phyloP scores from a whole-genome alignment of 2,797 vertebrate genomes.

The Enteromius argenteus region DNA sequence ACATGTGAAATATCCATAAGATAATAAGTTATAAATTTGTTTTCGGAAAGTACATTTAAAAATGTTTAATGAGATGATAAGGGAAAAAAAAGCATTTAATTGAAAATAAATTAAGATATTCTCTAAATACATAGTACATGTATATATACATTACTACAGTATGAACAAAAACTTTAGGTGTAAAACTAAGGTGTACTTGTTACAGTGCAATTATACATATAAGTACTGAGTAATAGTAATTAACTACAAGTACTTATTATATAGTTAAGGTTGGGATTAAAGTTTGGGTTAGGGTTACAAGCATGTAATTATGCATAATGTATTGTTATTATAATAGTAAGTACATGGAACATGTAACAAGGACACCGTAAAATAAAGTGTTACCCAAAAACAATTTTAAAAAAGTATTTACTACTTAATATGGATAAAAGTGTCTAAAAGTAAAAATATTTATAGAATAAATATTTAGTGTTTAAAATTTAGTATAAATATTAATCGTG shows the following conservation, averaged over 20 bases:
- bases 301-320: too few relatives aligned
- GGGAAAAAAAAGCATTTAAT: neutral
- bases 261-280: too few relatives aligned
- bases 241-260: too few relatives aligned
- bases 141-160: neutral
- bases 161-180: neutral
- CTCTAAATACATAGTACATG: neutral
- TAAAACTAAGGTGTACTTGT: too few relatives aligned
- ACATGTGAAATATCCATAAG: neutral
- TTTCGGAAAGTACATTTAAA: neutral
- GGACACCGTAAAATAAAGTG: too few relatives aligned
- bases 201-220: too few relatives aligned
- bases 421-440: neutral
- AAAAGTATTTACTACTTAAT: neutral
- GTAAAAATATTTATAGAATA: neutral
- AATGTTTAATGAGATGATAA: neutral
- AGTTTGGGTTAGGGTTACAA: too few relatives aligned
- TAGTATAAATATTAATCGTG: too few relatives aligned
- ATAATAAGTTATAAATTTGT: neutral
- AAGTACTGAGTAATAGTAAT: too few relatives aligned
- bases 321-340: too few relatives aligned
- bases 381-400: neutral
- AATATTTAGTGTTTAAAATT: neutral
- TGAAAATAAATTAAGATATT: neutral
- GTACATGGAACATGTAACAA: too few relatives aligned